Conservation (phyloP, 2,888 invertebrate species). For the Agonopterix heracliana region DNA sequence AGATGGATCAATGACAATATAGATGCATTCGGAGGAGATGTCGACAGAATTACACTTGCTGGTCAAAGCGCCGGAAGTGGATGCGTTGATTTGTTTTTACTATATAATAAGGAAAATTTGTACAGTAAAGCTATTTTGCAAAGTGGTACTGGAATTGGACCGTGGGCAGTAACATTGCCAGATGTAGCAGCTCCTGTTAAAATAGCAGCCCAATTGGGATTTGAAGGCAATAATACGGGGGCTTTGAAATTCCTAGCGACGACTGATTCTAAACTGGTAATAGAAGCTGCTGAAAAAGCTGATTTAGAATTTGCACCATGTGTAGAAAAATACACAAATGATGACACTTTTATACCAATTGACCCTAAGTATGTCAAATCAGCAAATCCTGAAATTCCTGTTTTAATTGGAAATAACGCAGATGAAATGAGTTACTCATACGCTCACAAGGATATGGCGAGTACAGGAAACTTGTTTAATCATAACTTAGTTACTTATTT, state of each 20-base stretch:
- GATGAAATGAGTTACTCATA: conserved; percentile 19
- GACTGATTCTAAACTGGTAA: conserved; percentile 10
- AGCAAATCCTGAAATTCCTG: conserved; percentile 9
- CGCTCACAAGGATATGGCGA: conserved; percentile 8
- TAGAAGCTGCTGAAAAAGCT: conserved; percentile 16
- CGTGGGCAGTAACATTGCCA: conserved; percentile 11
- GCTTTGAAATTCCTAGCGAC: conserved; percentile 11
- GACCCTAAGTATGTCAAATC: conserved; percentile 9
- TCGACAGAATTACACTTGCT: no score
- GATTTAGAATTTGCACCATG: conserved; percentile 13
- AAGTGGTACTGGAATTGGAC: conserved; percentile 14
- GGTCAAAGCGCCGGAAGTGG: conserved; percentile 19
- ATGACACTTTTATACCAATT: conserved; percentile 14
- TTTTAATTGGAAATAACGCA: conserved; percentile 17
- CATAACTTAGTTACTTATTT: conserved; percentile 12
- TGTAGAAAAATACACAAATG: conserved; percentile 15
- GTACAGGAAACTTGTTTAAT: conserved; percentile 15
- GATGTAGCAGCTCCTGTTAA: conserved; percentile 11
- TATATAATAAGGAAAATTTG: conserved; percentile 22
- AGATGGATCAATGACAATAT: no score
- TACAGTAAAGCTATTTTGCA: conserved; percentile 24
- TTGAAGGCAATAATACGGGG: conserved; percentile 10
- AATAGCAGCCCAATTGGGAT: conserved; percentile 13
- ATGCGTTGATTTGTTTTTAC: conserved; percentile 25
- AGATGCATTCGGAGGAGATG: no score